These are phyloP conservation scores for Glareola pratincola DNA, from an alignment of 2,113 vertebrate species.

Conservation along the genomic window DNA sequence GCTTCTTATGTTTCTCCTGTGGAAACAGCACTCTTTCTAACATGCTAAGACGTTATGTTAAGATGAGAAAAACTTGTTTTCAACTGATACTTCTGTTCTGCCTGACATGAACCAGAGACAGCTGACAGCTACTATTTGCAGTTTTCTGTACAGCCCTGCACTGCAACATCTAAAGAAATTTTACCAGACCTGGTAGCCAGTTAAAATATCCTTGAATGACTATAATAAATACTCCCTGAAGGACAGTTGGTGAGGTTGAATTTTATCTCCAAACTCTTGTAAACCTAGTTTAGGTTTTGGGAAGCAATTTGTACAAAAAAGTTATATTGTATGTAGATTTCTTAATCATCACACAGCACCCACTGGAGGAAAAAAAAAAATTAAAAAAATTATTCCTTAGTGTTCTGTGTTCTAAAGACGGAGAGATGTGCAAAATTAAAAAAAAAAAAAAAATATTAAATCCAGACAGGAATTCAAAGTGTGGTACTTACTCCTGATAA, in stretches of 20 bases:
- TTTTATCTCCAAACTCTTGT: not conserved
- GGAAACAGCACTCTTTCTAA: not conserved
- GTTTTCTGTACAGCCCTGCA: not conserved
- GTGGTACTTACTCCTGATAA: not conserved
- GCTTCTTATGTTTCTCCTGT: not conserved
- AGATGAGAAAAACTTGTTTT: not conserved
- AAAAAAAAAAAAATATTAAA: not conserved
- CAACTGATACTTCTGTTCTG: not conserved
- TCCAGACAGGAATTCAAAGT: not conserved
- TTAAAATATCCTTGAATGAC: not conserved
- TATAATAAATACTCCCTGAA: not conserved
- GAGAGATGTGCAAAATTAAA: not conserved
- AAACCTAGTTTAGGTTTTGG: not conserved
- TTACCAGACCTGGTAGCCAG: not conserved
- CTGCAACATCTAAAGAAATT: not conserved
- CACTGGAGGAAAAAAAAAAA: not conserved
- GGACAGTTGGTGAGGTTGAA: not conserved
- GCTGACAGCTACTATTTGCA: not conserved
- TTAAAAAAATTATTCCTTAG: fast-evolving
- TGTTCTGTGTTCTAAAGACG: not conserved
- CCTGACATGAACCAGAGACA: not conserved
- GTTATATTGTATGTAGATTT: not conserved
- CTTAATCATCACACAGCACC: not conserved
- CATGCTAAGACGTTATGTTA: not conserved
- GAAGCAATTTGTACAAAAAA: not conserved